phyloP scores from a whole-genome alignment of 1,140 invertebrate species.

The Nephila pilipes region DNA sequence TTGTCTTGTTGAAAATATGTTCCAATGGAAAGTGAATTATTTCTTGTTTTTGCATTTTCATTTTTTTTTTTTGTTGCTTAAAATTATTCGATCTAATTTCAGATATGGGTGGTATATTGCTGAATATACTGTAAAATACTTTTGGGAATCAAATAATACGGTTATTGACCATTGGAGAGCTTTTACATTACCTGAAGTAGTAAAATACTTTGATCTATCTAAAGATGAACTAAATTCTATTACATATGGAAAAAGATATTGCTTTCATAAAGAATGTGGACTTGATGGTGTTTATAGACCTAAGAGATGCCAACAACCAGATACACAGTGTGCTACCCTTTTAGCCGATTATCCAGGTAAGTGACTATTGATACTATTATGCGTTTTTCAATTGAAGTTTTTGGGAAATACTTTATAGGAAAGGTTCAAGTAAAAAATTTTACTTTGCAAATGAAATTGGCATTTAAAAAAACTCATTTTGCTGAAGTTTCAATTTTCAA shows the following conservation, averaged over 20 bases:
- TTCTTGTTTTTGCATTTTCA: too few relatives aligned
- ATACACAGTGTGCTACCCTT: constrained; percentile 83
- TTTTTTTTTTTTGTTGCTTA: too few relatives aligned
- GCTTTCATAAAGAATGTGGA: constrained; percentile 82
- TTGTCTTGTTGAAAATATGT: too few relatives aligned
- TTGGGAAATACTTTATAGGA: background rate
- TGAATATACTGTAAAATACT: constrained; percentile 78
- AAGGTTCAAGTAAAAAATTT: too few relatives aligned
- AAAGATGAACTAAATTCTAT: constrained; percentile 75
- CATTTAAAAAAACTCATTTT: too few relatives aligned
- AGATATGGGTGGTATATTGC: constrained; percentile 89
- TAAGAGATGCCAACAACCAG: constrained; percentile 81
- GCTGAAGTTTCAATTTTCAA: too few relatives aligned
- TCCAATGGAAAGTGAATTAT: too few relatives aligned
- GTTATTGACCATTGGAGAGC: constrained; percentile 83
- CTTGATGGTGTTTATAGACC: constrained; percentile 84
- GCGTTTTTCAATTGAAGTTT: background rate
- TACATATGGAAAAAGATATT: constrained; percentile 81
- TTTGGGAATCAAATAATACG: constrained; percentile 78
- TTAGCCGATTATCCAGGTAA: constrained; percentile 83
- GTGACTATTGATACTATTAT: background rate
- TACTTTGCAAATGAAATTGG: background rate
- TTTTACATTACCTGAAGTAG: constrained; percentile 82
- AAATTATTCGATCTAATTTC: constrained; percentile 47
- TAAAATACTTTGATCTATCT: constrained; percentile 82